Evolutionary conservation across 2,888 invertebrate species (phyloP).

Genomic region (Aromia moschata): DNA sequence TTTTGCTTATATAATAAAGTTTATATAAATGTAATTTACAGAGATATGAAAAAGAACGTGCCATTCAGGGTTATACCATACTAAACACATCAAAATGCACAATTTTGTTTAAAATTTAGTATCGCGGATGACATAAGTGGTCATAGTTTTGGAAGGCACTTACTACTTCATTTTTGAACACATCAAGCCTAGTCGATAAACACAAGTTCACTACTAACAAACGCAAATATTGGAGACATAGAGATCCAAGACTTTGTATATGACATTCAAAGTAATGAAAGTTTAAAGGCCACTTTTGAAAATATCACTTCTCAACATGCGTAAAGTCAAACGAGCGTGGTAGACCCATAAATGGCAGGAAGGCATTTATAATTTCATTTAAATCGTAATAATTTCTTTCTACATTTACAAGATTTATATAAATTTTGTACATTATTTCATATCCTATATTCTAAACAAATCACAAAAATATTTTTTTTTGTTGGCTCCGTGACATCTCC

Average conservation of each 20-base stretch:
- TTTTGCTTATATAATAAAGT: slow-evolving; percentile 58
- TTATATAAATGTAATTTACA: slow-evolving; percentile 54
- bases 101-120: slow-evolving; percentile 61
- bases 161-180: slow-evolving; percentile 81
- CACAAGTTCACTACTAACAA: slow-evolving; percentile 44
- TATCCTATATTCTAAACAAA: slow-evolving; percentile 64
- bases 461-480: slow-evolving; percentile 66
- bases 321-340: slow-evolving; percentile 62
- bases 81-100: slow-evolving; percentile 62
- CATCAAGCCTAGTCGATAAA: slow-evolving; percentile 74
- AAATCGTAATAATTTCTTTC: slow-evolving; percentile 61
- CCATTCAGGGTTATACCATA: slow-evolving; percentile 82
- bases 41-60: slow-evolving; percentile 67
- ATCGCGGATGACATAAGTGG: slow-evolving; percentile 65
- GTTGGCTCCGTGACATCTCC: slow-evolving; percentile 58
- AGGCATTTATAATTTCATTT: slow-evolving; percentile 68
- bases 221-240: slow-evolving; percentile 30
- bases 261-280: slow-evolving; percentile 53
- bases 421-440: slow-evolving; percentile 67
- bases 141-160: slow-evolving; percentile 82
- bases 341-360: slow-evolving; percentile 72
- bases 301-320: slow-evolving; percentile 61
- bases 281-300: slow-evolving; percentile 63
- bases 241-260: slow-evolving; percentile 49
- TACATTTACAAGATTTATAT: slow-evolving; percentile 64